Evolutionary conservation across 1,140 invertebrate genomes (phyloP), one percentile per base, ranked within the genome.

Genomic region (Chrysomallon squamiferum): DNA sequence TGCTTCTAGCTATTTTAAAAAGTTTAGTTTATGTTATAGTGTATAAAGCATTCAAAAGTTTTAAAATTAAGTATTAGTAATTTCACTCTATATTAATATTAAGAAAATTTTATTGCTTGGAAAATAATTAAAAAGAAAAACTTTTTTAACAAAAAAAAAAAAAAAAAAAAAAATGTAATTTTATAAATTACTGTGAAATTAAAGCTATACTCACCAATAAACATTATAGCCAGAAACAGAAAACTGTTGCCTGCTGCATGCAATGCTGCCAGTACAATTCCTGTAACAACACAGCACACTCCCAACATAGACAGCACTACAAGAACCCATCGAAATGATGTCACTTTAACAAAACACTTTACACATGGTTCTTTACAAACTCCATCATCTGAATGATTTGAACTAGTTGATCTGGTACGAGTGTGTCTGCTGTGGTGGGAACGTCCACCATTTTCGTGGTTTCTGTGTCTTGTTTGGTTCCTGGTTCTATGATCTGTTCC

Each of bases 281-380:
- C 84, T n/a, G 81, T 76, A 20, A 84, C 74, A 6, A 84, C 76
- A 74, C 82, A 85, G 68, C 76, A 79, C 35, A 85, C 78, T 41
- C 84, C 84, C 30, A 84, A 67, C 30, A 84, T 50, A 1, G 82
- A 82, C 49, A 85, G 65, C 38, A 79, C 73, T 7, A 84, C 76
- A 6, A 85, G 71, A 52, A 85, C 81, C 77, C 81, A 84, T 41
- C 79, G 79, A 60, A 85, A 84, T 22, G 77, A 75, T 7, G 79
- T 83, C 11, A 78, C 60, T 4, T 73, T 73, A 22, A 80, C 77
- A 15, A 85, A 62, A 70, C 81, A 84, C 32, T 74, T 76, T 13
- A 77, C 66, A 69, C 84, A 85, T 4, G 78, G 71, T 9, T 74
- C 76, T 59, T 79, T 79, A 60, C 81, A 83, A 9, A 68, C 63